Evolutionary conservation across 1,140 invertebrate genomes (phyloP), one percentile per base, ranked within the genome.

Genomic region (Nymphalis io): DNA sequence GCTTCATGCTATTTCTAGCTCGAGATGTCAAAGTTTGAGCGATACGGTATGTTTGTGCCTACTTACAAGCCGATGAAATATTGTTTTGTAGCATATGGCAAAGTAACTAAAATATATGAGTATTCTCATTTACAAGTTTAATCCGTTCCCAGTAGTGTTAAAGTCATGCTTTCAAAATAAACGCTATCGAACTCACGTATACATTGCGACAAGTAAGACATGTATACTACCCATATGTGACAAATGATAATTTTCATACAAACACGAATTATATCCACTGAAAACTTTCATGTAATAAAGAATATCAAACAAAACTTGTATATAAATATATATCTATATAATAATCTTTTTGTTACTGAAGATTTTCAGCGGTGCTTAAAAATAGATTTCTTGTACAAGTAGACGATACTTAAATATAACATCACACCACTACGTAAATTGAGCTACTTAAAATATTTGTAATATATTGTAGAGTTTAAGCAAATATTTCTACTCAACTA

Each of bases 401-500:
- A 53, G 3, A 38, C 61, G 60, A n/a, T 63, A 39, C 51, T 60
- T 21, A 59, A 27, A 8, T 16, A 61, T 55, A 53, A 76, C 79
- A 78, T 79, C 79, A 83, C 84, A 85, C 79, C 76, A 84, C 79
- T 85, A 84, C 70, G 44, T 48, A 53, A 57, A 60, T 74, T 58
- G 68, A 75, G 76, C 80, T 80, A 78, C 73, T 73, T 70, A 6
- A 23, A 51, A 78, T 72, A 76, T 72, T 60, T 66, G 42, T 44
- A 61, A 57, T 27, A 73, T 72, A 72, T 71, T 68, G 80, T 79
- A 82, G 72, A 78, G 74, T 78, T 60, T 40, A 81, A 78, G 83
- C 75, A 85, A 79, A 68, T 78, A 69, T 53, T 68, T 82, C 86
- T 88, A 88, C 86, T 74, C 60, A 88, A 73, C 74, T 74, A 78